Percentiles rank a stretch among this genome's conserved stretches.
phyloP scores from a whole-genome alignment of 2,797 vertebrate species.

The Spea hammondii region DNA sequence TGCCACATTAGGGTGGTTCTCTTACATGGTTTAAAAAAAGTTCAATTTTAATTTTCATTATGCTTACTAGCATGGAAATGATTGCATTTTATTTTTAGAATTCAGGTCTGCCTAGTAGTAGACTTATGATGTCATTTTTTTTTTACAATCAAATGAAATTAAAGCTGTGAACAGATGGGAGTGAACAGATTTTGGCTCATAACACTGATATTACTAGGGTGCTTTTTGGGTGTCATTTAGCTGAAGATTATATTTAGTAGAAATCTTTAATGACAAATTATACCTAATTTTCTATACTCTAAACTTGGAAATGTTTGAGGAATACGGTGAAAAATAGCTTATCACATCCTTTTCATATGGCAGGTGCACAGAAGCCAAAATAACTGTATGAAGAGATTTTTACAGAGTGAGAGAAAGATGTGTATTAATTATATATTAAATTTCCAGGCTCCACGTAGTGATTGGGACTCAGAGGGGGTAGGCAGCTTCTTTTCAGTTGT shows the following conservation, averaged over 20 bases:
- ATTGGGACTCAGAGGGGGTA: slow-evolving; percentile 14
- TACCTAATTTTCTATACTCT: background rate
- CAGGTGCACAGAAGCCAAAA: slow-evolving; percentile 27
- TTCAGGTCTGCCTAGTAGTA: no score
- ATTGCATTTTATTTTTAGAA: no score
- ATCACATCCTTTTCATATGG: slow-evolving; percentile 11
- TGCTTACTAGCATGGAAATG: no score
- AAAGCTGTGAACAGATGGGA: no score
- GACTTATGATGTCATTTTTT: no score
- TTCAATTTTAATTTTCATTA: no score
- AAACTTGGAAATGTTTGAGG: slow-evolving; percentile 11
- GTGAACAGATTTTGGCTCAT: no score
- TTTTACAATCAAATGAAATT: no score
- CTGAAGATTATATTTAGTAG: background rate
- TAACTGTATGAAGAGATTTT: slow-evolving; percentile 3
- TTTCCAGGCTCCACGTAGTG: slow-evolving; percentile 25
- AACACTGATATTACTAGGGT: no score
- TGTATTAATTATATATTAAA: slow-evolving; percentile 44
- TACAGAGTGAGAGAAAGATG: slow-evolving; percentile 14
- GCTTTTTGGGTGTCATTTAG: no score
- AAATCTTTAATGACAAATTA: background rate
- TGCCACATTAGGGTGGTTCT: no score
- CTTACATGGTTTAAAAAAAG: no score
- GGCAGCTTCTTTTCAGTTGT: slow-evolving; percentile 28
- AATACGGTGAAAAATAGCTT: background rate